Conservation (phyloP, 2,888 invertebrate species). For the Lochmaea crataegi region DNA sequence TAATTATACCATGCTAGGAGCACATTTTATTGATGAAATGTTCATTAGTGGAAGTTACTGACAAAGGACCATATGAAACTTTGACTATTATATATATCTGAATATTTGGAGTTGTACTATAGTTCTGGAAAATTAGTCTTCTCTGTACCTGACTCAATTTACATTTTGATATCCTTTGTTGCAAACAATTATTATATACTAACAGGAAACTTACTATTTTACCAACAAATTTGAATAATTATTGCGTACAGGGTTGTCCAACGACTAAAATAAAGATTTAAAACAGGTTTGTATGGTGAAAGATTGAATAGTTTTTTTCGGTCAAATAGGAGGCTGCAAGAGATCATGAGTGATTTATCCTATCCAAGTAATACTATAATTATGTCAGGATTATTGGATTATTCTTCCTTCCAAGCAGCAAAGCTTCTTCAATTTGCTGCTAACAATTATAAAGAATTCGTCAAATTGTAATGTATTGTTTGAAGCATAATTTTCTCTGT, state of each 20-base stretch:
- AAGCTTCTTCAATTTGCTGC: too few relatives aligned
- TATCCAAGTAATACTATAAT: too few relatives aligned
- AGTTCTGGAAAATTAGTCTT: slow-evolving; percentile 37
- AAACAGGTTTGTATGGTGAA: background rate
- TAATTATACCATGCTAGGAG: slow-evolving; percentile 57
- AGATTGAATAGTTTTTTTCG: too few relatives aligned
- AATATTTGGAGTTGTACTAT: slow-evolving; percentile 37
- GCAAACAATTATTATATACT: slow-evolving; percentile 30
- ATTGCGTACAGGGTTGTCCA: background rate
- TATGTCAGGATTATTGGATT: too few relatives aligned
- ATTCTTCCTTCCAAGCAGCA: too few relatives aligned
- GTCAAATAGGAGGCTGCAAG: too few relatives aligned
- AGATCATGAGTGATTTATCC: too few relatives aligned
- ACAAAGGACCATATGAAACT: slow-evolving; percentile 50
- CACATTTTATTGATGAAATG: slow-evolving; percentile 48
- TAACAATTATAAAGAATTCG: too few relatives aligned
- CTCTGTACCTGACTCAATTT: slow-evolving; percentile 46
- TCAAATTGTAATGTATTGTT: too few relatives aligned
- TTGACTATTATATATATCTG: slow-evolving; percentile 44
- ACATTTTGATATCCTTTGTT: slow-evolving; percentile 40
- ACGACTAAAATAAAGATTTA: background rate
- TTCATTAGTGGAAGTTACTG: slow-evolving; percentile 47
- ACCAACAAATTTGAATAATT: slow-evolving; percentile 5
- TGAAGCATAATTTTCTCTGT: too few relatives aligned
- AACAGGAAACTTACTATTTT: slow-evolving; percentile 2